Evolutionary conservation across 2,797 vertebrate genomes (phyloP).

Genomic region (Galaxias olidus): DNA sequence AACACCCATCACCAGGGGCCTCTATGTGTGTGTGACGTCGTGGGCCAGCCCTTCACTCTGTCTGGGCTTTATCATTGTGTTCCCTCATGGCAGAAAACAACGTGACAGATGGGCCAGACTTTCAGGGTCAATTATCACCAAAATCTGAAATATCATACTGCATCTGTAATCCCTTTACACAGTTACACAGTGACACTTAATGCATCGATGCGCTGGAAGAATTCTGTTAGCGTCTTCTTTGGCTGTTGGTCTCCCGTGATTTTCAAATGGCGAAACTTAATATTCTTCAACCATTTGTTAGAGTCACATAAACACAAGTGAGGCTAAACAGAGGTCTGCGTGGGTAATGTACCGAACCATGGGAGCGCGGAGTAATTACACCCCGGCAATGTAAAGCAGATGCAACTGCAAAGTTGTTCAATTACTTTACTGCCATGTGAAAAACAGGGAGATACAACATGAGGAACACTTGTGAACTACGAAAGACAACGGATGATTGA

Average conservation of each 20-base stretch:
- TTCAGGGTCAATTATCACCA: constrained; percentile 38
- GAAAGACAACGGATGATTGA: constrained; percentile 41
- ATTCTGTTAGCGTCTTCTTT: constrained; percentile 24
- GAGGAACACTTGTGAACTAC: constrained; percentile 40
- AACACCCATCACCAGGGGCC: constrained; percentile 15
- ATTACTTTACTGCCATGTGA: constrained; percentile 52
- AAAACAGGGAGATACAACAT: constrained; percentile 30
- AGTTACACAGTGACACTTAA: constrained; percentile 28
- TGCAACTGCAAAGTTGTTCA: constrained; percentile 53
- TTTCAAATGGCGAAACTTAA: too few species aligned
- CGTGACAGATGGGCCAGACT: constrained; percentile 39
- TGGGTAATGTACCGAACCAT: constrained; percentile 52
- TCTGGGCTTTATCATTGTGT: constrained; percentile 28
- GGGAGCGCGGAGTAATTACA: constrained; percentile 57
- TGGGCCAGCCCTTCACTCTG: constrained; percentile 9
- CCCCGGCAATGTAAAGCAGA: constrained; percentile 73
- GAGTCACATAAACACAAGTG: constrained; percentile 11
- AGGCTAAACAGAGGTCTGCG: constrained; percentile 32
- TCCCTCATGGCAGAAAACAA: constrained; percentile 28
- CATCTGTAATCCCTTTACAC: constrained; percentile 54
- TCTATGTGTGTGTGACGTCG: constrained; percentile 29
- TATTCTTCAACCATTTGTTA: constrained; percentile 41
- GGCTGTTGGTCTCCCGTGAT: too few species aligned
- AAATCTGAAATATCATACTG: constrained; percentile 27
- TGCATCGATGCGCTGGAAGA: constrained; percentile 29